Percentiles rank a stretch among this genome's conserved stretches.
These are phyloP conservation scores for Xenus cinereus DNA, from an alignment of 2,113 vertebrate species.

Conservation along the genomic window DNA sequence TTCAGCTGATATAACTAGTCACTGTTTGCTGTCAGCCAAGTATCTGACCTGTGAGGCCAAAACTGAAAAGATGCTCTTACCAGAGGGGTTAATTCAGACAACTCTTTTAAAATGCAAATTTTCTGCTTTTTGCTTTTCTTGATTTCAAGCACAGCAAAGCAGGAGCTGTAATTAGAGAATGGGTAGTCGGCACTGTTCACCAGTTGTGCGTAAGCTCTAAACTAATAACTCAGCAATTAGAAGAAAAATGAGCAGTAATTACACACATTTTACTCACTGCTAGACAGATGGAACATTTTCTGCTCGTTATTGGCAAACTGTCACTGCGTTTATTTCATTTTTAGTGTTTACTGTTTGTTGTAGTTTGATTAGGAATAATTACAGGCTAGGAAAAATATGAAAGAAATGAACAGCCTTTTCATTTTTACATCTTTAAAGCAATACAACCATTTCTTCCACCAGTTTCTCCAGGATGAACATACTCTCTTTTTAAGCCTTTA, in stretches of 20 bases:
- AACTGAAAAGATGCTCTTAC: not conserved
- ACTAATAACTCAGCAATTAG: conserved; percentile 84
- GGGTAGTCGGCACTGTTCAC: conserved; percentile 67
- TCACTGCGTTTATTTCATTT: conserved; percentile 79
- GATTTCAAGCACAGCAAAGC: conserved; percentile 54
- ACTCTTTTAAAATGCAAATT: conserved; percentile 42
- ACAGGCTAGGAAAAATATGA: conserved; percentile 74
- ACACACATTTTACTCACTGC: conserved; percentile 77
- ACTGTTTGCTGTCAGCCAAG: not conserved
- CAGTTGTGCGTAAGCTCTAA: conserved; percentile 77
- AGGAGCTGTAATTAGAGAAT: conserved; percentile 68
- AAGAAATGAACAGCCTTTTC: conserved; percentile 60
- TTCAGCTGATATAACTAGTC: not conserved
- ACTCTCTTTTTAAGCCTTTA: not conserved
- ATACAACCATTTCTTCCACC: not conserved
- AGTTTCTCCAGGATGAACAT: not conserved
- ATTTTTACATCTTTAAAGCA: conserved; percentile 55
- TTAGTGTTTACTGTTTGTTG: conserved; percentile 81
- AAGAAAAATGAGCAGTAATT: conserved; percentile 85
- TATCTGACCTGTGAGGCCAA: not conserved
- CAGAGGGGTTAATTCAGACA: conserved; percentile 42
- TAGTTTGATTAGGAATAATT: conserved; percentile 81
- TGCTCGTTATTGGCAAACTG: conserved; percentile 79
- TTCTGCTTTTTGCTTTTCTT: conserved; percentile 16
- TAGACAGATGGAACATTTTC: conserved; percentile 80